These are phyloP conservation scores for Dioctria linearis DNA, from an alignment of 2,888 invertebrate genomes.

Conservation along the genomic window DNA sequence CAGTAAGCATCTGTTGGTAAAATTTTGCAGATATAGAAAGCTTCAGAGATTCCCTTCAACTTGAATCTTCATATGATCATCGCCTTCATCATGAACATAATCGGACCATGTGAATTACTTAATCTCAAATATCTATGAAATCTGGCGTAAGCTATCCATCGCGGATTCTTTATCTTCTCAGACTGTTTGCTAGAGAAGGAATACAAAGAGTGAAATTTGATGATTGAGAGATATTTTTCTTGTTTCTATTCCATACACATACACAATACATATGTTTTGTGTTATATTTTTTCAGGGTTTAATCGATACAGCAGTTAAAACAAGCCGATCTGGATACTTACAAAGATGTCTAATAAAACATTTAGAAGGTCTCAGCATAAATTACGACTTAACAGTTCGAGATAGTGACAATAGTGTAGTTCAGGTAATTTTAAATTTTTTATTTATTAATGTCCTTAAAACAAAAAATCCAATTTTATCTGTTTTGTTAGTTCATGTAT, in stretches of 20 bases:
- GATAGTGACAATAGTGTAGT: constrained; percentile 95
- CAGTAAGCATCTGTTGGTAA: too few species aligned
- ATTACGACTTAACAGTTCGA: constrained; percentile 95
- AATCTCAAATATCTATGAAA: too few species aligned
- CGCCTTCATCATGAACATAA: too few species aligned
- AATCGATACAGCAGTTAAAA: constrained; percentile 99
- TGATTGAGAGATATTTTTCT: not conserved
- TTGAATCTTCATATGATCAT: too few species aligned
- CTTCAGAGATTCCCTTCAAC: too few species aligned
- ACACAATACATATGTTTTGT: not conserved
- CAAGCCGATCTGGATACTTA: constrained; percentile 97
- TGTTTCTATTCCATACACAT: not conserved
- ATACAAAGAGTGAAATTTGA: not conserved
- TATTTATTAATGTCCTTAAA: not conserved
- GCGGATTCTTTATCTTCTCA: too few species aligned
- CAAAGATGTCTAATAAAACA: constrained; percentile 98
- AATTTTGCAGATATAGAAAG: too few species aligned
- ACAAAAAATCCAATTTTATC: constrained; percentile 2
- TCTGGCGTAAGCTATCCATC: too few species aligned
- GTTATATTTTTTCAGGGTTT: constrained; percentile 78
- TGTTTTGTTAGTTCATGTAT: constrained; percentile 79
- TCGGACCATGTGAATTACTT: too few species aligned
- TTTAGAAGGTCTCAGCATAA: constrained; percentile 93
- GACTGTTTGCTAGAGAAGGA: too few species aligned
- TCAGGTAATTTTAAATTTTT: constrained; percentile 77